Evolutionary conservation across 2,888 invertebrate species (phyloP).

Genomic region (Lithosia quadra): DNA sequence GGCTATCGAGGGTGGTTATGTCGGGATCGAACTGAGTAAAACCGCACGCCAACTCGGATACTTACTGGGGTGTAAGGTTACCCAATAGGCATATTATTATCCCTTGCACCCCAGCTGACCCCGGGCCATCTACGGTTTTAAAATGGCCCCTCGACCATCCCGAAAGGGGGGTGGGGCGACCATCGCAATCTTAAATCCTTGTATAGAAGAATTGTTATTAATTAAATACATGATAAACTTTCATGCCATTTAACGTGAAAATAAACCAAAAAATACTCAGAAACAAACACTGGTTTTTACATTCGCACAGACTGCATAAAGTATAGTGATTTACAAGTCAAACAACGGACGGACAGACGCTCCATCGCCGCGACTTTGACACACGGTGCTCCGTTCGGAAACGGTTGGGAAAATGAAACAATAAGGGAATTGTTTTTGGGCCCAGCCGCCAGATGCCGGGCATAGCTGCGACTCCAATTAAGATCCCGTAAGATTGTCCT

Average conservation of each 20-base stretch:
- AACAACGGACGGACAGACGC: conserved; percentile 58
- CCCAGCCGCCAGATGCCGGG: conserved; percentile 64
- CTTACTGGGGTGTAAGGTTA: too few species aligned
- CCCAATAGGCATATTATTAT: too few species aligned
- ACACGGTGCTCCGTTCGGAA: conserved; percentile 44
- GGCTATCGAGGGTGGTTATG: too few species aligned
- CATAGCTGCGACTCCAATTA: conserved; percentile 78
- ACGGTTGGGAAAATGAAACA: conserved; percentile 48
- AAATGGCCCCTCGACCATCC: too few species aligned
- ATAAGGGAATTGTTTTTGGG: conserved; percentile 49
- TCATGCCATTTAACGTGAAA: background rate
- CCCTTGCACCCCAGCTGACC: too few species aligned
- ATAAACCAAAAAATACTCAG: conserved; percentile 22
- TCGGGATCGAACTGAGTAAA: too few species aligned
- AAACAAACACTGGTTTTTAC: conserved; percentile 63
- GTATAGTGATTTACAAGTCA: conserved; percentile 63
- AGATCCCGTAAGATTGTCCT: conserved; percentile 82
- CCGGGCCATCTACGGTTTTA: too few species aligned
- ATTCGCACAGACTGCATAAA: conserved; percentile 54
- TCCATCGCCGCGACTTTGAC: conserved; percentile 60
- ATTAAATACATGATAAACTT: too few species aligned
- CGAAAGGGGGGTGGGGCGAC: too few species aligned
- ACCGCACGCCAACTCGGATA: too few species aligned
- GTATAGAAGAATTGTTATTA: too few species aligned
- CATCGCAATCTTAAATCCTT: too few species aligned